Evolutionary conservation across 1,140 invertebrate genomes (phyloP), one percentile per base, ranked within the genome.

Genomic region (Temnothorax curvispinosus): DNA sequence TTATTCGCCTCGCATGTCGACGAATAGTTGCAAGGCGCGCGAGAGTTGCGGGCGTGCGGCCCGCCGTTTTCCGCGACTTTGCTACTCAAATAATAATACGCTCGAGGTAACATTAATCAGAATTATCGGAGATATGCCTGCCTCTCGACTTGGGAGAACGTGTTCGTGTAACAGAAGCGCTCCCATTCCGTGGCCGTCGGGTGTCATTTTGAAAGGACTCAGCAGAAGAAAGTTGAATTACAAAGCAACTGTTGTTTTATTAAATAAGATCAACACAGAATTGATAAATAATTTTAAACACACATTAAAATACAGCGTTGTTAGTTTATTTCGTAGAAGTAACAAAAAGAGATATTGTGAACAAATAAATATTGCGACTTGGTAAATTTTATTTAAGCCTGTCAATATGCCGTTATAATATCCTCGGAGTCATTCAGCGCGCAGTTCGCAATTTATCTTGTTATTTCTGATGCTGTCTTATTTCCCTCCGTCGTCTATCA

Each of bases 1-100:
- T 86, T 85, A 76, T 72, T 71, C 64, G 41, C 62, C 44, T 72
- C 56, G 82, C 87, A 67, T 69, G 84, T 50, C 75, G 54, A 41
- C 56, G 67, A 71, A 54, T 67, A 69, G 81, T 54, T 67, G 82
- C 81, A 8, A 38, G 60, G 6, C 76, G 32, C 35, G 41, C 41
- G 27, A 27, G 27, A 27, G 27, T 27, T 27, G 27, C 27, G 27
- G 27, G 27, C 27, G 27, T 27, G 27, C 27, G 8, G 7, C 64
- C 18, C 78, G 78, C 52, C 54, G 41, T 62, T 60, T 62, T 62
- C 32, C 80, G 69, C 54, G 54, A 60, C 27, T 75, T 75, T 44
- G 41, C 21, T 62, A 50, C 69, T 47, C 54, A 50, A 52, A 84
- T 84, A 84, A 75, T 74, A 84, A 84, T 35, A 74, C 41, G n/a